Base-by-base conservation (phyloP, 2,888 invertebrate species). In the Sesia bembeciformis region DNA sequence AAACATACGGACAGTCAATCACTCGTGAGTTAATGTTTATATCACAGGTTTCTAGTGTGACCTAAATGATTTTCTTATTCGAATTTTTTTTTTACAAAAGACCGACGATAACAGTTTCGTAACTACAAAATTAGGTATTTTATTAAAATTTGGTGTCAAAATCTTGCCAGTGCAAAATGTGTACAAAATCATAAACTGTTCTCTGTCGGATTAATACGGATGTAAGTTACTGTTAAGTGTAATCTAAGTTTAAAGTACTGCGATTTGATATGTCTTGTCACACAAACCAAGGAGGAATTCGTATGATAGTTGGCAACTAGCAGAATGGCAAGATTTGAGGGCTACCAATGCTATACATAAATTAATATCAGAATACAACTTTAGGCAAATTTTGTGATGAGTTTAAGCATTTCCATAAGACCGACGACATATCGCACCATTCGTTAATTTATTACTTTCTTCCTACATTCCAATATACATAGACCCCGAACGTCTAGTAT, bases 21-120 rank as follows among this genome's bases (percentile, higher is more conserved):
- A 83, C 79, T 72, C 82, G 78, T 72, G 77, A 81, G 60, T 71
- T 76, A 72, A 76, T 73, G 76, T 78, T 76, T 80, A 84, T 88
- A 88, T 88, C 88, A 88, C 88, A 89, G 88, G 84, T 74, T 79
- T 76, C 85, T 84, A 84, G 74, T 84, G 85, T 81, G 76, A 81
- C 76, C 81, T 84, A 84, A 76, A 78, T 81, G 84, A 83, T 84
- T 79, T 73, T 76, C 63, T 65, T 67, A 56, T 46, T 56, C 65
- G 23, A 23, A 23, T 23, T 23, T 23, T 23, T 23, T 23, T 23
- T 72, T 70, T 74, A 77, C 67, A 71, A 74, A 78, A 78, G 68
- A 66, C 64, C 64, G 67, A 63, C 57, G 61, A 59, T 57, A 60
- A 60, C 56, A 55, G 56, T 70, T 67, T 62, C 69, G 67, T 66